Percentiles rank a stretch among this genome's conserved stretches.
These are phyloP conservation scores for Megaceryle maxima DNA, from an alignment of 2,113 vertebrate genomes.

Conservation along the genomic window DNA sequence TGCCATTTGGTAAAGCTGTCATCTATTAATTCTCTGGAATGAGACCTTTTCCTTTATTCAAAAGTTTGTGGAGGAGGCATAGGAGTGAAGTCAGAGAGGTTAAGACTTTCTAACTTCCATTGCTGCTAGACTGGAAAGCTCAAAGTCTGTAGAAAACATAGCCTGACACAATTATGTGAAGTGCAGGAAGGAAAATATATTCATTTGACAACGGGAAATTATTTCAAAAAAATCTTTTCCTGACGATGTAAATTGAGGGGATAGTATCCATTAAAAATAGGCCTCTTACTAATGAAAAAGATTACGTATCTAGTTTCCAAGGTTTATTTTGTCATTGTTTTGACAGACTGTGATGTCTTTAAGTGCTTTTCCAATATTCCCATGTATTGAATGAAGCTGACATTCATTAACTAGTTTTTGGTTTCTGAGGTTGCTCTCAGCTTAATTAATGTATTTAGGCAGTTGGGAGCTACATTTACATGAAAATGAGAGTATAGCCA, in stretches of 20 bases:
- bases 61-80: not conserved
- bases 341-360: slow-evolving; percentile 18
- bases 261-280: slow-evolving; percentile 9
- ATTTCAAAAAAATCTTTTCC: slow-evolving; percentile 36
- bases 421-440: slow-evolving; percentile 26
- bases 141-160: not conserved
- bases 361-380: slow-evolving; percentile 58
- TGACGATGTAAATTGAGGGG: not conserved
- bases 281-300: slow-evolving; percentile 22
- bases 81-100: not conserved
- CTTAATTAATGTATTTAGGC: slow-evolving; percentile 41
- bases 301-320: slow-evolving; percentile 6
- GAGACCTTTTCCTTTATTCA: not conserved
- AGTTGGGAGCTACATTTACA: slow-evolving; percentile 19
- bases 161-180: not conserved
- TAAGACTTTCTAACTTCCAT: not conserved
- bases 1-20: not conserved
- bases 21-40: not conserved
- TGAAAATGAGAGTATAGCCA: slow-evolving; percentile 6
- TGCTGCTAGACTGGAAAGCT: not conserved
- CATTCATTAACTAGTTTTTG: slow-evolving; percentile 32
- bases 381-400: slow-evolving; percentile 24
- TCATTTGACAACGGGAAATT: not conserved
- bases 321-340: slow-evolving; percentile 53
- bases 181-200: not conserved